Evolutionary conservation across 2,797 vertebrate genomes (phyloP).

Genomic region (Micromesistius poutassou): DNA sequence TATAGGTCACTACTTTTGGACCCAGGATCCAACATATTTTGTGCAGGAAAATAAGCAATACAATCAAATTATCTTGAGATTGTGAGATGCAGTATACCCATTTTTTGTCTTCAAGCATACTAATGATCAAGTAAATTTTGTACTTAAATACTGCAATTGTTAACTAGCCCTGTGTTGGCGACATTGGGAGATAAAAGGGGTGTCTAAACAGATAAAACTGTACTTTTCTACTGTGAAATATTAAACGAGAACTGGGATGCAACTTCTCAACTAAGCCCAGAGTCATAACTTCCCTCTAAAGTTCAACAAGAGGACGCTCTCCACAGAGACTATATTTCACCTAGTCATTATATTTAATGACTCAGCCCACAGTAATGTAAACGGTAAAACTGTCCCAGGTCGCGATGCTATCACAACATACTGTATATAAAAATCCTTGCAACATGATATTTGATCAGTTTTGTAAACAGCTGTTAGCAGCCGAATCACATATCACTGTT

Average conservation of each 20-base stretch:
- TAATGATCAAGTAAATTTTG: not conserved
- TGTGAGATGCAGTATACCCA: not conserved
- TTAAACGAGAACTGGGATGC: not conserved
- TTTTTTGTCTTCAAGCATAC: not conserved
- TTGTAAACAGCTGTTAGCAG: not conserved
- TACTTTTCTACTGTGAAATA: not conserved
- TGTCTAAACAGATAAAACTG: not conserved
- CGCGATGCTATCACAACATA: not conserved
- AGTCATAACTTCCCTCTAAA: not conserved
- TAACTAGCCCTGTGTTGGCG: not conserved
- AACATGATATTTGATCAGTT: not conserved
- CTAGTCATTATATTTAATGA: conserved; percentile 1
- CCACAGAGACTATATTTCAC: not conserved
- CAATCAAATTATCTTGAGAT: not conserved
- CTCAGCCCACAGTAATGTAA: not conserved
- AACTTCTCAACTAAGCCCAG: not conserved
- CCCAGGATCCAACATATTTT: not conserved
- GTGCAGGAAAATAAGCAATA: not conserved
- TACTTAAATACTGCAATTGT: not conserved
- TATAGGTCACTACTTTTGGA: not conserved
- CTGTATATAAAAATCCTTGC: not conserved
- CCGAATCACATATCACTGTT: not conserved
- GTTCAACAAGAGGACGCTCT: not conserved
- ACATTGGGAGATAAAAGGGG: not conserved
- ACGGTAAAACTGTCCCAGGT: not conserved